A percentile compares a stretch with the other conserved stretches of the same genome.
Evolutionary conservation across 2,113 vertebrate genomes (phyloP).

Genomic region (Cisticola juncidis): DNA sequence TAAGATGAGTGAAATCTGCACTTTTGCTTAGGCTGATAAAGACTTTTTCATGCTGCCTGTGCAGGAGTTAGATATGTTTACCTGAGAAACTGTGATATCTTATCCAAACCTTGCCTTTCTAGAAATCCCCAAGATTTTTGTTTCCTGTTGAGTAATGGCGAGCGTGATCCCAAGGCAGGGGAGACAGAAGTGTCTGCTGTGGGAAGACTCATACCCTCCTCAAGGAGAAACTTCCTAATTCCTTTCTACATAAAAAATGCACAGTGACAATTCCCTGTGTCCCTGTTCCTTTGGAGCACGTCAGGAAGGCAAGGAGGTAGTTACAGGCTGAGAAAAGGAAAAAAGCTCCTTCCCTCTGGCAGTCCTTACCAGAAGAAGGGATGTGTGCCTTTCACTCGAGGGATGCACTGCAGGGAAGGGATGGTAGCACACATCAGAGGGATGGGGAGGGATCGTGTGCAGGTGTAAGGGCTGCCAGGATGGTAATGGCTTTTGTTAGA

Average conservation of each 20-base stretch:
- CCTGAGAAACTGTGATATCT: neutral
- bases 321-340: neutral
- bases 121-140: neutral
- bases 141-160: neutral
- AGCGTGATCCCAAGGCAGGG: neutral
- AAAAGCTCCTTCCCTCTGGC: neutral
- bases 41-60: neutral
- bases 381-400: neutral
- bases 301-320: neutral
- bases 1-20: neutral
- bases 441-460: rapidly evolving
- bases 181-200: rapidly evolving
- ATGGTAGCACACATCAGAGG: neutral
- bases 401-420: neutral
- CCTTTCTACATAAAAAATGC: neutral
- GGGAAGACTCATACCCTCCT: neutral
- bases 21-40: neutral
- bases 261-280: neutral
- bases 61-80: neutral
- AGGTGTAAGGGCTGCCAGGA: neutral
- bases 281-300: neutral
- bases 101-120: neutral
- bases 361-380: neutral
- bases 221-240: neutral
- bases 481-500: neutral